phyloP scores from a whole-genome alignment of 2,888 invertebrate species.

The Gryllus longicercus region DNA sequence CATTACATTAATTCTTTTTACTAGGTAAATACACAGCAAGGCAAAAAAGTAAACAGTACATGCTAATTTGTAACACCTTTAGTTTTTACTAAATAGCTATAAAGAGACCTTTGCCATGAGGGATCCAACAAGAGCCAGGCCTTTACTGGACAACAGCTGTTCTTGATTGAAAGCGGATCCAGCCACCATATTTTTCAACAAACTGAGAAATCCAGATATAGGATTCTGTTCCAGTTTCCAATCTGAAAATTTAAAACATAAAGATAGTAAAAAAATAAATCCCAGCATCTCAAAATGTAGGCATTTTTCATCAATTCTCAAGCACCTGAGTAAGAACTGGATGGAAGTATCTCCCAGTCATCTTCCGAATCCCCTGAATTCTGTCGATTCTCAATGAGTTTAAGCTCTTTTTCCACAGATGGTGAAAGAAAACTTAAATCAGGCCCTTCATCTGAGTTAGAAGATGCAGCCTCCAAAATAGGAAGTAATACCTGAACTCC shows the following conservation, averaged over 20 bases:
- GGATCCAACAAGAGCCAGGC: slow-evolving; percentile 55
- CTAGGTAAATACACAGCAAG: no score
- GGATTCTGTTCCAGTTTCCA: slow-evolving; percentile 58
- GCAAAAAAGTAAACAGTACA: no score
- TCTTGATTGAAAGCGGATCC: slow-evolving; percentile 57
- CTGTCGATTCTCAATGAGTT: slow-evolving; percentile 37
- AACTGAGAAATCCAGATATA: slow-evolving; percentile 56
- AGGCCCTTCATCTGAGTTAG: slow-evolving; percentile 35
- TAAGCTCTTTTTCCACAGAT: slow-evolving; percentile 36
- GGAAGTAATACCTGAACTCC: slow-evolving; percentile 59
- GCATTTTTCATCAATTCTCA: neutral
- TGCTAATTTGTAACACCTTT: no score
- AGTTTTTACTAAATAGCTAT: no score
- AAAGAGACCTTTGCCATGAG: slow-evolving; percentile 50
- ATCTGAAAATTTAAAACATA: slow-evolving; percentile 45
- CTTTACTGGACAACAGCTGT: slow-evolving; percentile 53
- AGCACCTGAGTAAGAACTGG: slow-evolving; percentile 43
- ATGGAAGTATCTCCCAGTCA: slow-evolving; percentile 56
- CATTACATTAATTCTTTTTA: no score
- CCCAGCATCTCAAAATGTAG: neutral
- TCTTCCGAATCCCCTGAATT: slow-evolving; percentile 47
- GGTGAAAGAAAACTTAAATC: slow-evolving; percentile 38
- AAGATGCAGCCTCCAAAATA: slow-evolving; percentile 50
- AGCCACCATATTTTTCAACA: slow-evolving; percentile 55
- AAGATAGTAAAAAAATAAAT: neutral